Conservation (phyloP, 2,797 vertebrate species). For the Chiroxiphia lanceolata region DNA sequence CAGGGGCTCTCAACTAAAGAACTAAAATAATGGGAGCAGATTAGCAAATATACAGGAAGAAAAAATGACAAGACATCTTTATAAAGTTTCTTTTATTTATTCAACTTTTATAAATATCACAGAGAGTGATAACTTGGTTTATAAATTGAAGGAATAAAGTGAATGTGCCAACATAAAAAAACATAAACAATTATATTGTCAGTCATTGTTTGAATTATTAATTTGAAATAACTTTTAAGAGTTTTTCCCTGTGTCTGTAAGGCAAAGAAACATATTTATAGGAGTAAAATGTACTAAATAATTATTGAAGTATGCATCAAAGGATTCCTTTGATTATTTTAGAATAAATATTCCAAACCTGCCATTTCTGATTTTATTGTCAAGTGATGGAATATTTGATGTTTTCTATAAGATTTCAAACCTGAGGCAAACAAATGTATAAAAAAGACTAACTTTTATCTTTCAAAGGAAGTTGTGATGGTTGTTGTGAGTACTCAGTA, state of each 20-base stretch:
- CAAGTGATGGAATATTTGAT: constrained; percentile 28
- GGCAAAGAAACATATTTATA: constrained; percentile 46
- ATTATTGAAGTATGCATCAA: constrained; percentile 57
- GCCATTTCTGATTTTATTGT: constrained; percentile 35
- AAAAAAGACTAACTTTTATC: background rate
- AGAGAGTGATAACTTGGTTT: constrained; percentile 36
- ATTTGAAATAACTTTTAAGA: constrained; percentile 61
- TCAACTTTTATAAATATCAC: constrained; percentile 15
- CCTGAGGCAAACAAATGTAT: background rate
- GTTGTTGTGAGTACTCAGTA: background rate
- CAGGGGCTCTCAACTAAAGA: constrained; percentile 49
- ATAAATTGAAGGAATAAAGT: constrained; percentile 31
- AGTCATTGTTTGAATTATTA: constrained; percentile 53
- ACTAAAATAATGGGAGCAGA: constrained; percentile 45
- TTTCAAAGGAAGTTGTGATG: background rate
- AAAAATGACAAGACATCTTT: background rate
- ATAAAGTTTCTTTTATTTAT: background rate
- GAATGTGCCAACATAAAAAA: constrained; percentile 29
- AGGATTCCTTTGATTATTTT: constrained; percentile 42
- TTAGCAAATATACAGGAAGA: background rate
- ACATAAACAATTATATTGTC: constrained; percentile 41
- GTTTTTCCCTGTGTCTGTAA: constrained; percentile 33
- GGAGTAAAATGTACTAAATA: constrained; percentile 38
- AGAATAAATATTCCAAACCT: constrained; percentile 42
- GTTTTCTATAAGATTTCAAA: constrained; percentile 35